Conservation (phyloP, 2,797 vertebrate genomes). For the Anas capensis region DNA sequence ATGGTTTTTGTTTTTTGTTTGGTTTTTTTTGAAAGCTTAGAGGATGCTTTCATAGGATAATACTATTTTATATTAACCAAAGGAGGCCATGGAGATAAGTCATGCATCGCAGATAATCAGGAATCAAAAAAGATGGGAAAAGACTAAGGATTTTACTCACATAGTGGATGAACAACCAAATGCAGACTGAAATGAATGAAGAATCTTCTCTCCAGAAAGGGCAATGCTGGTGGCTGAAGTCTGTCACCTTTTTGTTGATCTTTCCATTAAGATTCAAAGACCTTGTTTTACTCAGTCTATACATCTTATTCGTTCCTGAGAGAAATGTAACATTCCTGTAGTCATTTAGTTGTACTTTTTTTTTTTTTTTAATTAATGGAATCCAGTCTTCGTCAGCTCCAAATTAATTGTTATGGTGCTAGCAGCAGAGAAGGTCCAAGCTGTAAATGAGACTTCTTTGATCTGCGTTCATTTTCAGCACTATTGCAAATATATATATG, state of each 20-base stretch:
- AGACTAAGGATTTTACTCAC: neutral
- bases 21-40: neutral
- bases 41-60: neutral
- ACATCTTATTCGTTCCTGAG: neutral
- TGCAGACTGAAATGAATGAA: neutral
- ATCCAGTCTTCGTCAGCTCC: neutral
- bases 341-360: neutral
- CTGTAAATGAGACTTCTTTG: neutral
- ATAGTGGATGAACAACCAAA: neutral
- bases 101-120: neutral
- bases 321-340: neutral
- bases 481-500: neutral
- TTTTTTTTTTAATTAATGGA: neutral
- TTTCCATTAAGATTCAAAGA: neutral
- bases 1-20: neutral
- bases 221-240: neutral
- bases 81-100: neutral
- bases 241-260: neutral
- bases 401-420: neutral
- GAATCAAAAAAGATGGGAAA: neutral
- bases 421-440: neutral
- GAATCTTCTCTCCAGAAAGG: neutral
- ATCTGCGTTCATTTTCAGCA: neutral
- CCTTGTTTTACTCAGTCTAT: neutral
- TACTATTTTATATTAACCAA: neutral